Evolutionary conservation across 1,140 invertebrate species (phyloP), one percentile per base, ranked within the genome.

Genomic region (Nymphalis io): DNA sequence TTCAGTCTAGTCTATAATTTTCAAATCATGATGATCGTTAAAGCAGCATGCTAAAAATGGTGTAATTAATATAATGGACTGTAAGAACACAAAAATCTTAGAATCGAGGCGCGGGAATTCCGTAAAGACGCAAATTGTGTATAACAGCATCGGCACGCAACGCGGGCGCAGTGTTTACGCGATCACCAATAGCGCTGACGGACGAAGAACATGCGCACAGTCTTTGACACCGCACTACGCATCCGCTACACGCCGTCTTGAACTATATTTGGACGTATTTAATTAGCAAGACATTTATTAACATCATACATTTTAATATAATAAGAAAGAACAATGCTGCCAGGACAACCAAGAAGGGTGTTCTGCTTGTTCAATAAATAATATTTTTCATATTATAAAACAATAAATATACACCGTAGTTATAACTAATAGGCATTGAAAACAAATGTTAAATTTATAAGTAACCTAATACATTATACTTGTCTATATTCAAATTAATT

Each of bases 71-170:
- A 13, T 23, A 51, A 27, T 55, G 23, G 23, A n/a, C 51, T 55
- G 10, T n/a, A 55, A 15, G 4, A 27, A 23, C 3, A 27, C 23
- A 15, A 53, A 51, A 73, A 23, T 57, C 16, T 48, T 57, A 51
- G 42, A 58, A 33, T 48, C 40, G 38, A 40, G 51, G 60, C 53
- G 39, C 42, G 44, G 40, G 61, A 86, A 79, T 84, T 78, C 75
- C 62, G 75, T 82, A 88, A 84, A 86, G 87, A 86, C 81, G 80
- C 87, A 84, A 87, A 88, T 81, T 77, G 78, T 81, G 81, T 77
- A 70, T 72, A 73, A 74, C 57, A 53, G 68, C 48, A 40, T 51
- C 68, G 63, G 72, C 63, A 66, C 74, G 48, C 58, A 69, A 78
- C 72, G 68, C 68, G 76, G 78, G 72, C 63, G 78, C 71, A 66